phyloP scores from a whole-genome alignment of 2,888 invertebrate genomes.

The Conomelus anceps region DNA sequence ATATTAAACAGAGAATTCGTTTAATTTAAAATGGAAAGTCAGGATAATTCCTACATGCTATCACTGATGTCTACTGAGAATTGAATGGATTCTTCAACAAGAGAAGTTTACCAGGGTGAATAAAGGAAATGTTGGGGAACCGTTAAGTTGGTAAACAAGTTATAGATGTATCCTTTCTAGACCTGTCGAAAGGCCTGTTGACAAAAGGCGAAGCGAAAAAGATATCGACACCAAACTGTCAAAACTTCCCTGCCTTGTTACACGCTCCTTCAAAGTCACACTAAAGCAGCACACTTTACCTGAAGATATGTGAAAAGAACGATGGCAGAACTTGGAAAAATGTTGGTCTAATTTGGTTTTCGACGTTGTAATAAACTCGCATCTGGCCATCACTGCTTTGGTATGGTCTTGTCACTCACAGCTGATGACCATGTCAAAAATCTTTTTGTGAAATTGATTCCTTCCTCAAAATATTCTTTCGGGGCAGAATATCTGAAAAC shows the following conservation, averaged over 20 bases:
- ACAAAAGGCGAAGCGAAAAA: neutral
- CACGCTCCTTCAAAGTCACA: neutral
- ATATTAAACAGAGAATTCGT: no score
- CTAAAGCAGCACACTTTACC: neutral
- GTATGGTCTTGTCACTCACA: neutral
- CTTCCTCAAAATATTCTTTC: neutral
- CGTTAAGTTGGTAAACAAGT: neutral
- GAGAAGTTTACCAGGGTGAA: neutral
- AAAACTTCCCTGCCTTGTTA: neutral
- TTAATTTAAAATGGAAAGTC: no score
- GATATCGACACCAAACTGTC: neutral
- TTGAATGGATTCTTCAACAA: neutral
- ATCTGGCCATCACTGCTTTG: neutral
- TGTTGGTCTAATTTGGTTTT: neutral
- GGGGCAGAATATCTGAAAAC: neutral
- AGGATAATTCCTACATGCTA: no score
- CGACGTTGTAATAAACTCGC: neutral
- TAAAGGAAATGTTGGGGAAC: neutral
- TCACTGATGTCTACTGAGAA: no score
- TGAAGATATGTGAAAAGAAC: neutral
- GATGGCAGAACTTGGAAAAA: neutral
- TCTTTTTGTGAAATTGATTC: neutral
- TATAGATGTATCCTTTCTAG: neutral
- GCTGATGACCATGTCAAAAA: neutral
- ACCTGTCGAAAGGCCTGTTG: neutral